These are phyloP conservation scores for Megaptera novaeangliae DNA, from an alignment of 2,113 vertebrate genomes.

Conservation along the genomic window DNA sequence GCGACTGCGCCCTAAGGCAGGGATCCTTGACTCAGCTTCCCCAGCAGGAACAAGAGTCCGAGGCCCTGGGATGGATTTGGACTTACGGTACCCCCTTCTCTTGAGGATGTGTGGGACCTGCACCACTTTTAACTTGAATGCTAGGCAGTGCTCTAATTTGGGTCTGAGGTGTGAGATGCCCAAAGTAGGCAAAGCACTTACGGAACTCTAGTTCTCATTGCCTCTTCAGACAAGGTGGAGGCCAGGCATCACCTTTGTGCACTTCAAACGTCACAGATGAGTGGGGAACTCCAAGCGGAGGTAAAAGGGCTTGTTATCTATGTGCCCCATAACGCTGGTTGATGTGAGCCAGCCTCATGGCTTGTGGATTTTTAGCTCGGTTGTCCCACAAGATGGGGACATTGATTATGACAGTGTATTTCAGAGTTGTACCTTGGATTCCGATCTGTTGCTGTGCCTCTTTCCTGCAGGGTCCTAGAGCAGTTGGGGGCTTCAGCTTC, in stretches of 20 bases:
- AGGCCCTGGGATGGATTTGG: rapidly evolving
- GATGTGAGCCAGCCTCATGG: too few relatives aligned
- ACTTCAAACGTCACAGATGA: not conserved
- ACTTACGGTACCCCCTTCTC: not conserved
- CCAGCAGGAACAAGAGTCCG: rapidly evolving
- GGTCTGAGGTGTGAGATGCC: not conserved
- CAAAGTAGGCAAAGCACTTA: not conserved
- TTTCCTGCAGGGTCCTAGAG: not conserved
- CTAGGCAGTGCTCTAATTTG: not conserved
- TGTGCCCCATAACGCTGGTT: not conserved
- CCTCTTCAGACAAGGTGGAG: not conserved
- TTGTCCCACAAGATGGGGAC: not conserved
- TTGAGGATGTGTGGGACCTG: rapidly evolving
- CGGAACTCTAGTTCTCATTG: not conserved
- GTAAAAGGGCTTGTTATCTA: not conserved
- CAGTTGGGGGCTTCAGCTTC: not conserved
- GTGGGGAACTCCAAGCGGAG: not conserved
- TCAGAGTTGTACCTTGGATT: not conserved
- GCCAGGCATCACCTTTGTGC: not conserved
- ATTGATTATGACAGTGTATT: not conserved
- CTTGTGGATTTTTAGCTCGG: not conserved
- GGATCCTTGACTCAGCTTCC: not conserved
- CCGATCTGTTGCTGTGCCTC: not conserved
- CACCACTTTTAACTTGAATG: not conserved
- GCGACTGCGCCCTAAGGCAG: rapidly evolving